Conservation (phyloP, 2,888 invertebrate species). For the Limulus polyphemus region DNA sequence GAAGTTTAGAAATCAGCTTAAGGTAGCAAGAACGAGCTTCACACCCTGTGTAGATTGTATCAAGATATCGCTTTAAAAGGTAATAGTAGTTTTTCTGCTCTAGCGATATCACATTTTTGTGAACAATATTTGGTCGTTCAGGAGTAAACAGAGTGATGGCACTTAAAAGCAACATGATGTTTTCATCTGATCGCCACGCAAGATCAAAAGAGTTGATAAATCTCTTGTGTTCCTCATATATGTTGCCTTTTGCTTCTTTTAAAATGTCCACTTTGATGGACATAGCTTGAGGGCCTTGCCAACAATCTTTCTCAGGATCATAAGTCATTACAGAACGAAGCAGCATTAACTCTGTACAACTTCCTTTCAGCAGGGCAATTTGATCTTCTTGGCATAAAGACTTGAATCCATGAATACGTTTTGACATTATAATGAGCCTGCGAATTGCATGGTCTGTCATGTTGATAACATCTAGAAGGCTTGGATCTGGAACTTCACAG, state of each 20-base stretch:
- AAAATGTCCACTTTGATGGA: constrained; percentile 77
- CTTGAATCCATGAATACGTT: constrained; percentile 59
- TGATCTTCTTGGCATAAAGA: constrained; percentile 91
- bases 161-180: constrained; percentile 76
- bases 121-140: constrained; percentile 61
- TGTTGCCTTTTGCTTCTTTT: constrained; percentile 69
- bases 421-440: constrained; percentile 51
- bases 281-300: constrained; percentile 51
- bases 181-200: constrained; percentile 72
- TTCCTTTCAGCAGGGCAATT: constrained; percentile 72
- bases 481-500: constrained; percentile 32
- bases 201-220: constrained; percentile 75
- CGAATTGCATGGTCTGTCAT: constrained; percentile 83
- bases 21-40: constrained; percentile 44
- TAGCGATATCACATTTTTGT: constrained; percentile 48
- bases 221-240: constrained; percentile 72
- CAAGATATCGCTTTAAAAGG: constrained; percentile 24
- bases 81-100: constrained; percentile 25
- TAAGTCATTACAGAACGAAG: constrained; percentile 83
- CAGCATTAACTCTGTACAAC: constrained; percentile 93
- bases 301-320: constrained; percentile 72
- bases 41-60: constrained; percentile 18
- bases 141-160: constrained; percentile 85
- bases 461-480: constrained; percentile 70
- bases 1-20: constrained; percentile 77